Conservation (phyloP, 2,888 invertebrate genomes). For the Stictocephala bisonia region DNA sequence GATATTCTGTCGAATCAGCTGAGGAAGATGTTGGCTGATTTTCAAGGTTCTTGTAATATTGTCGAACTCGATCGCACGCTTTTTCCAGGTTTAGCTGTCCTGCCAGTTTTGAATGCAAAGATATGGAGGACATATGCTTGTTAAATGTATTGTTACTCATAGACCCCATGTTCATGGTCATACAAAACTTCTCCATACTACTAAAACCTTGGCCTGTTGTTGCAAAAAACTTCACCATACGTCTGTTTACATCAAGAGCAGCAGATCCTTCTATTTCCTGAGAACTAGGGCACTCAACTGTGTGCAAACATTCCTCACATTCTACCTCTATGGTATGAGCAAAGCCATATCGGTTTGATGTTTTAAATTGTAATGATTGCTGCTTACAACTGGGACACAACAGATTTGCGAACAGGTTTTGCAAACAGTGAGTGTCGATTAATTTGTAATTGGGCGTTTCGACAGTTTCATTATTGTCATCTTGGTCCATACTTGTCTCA, state of each 20-base stretch:
- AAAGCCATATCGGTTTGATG: not conserved
- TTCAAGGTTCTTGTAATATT: not conserved
- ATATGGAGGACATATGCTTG: not conserved
- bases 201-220: not conserved
- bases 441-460: slow-evolving; percentile 7
- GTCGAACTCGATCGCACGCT: not conserved
- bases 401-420: not conserved
- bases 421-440: slow-evolving; percentile 14
- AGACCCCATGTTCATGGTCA: slow-evolving; percentile 12
- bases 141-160: not conserved
- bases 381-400: not conserved
- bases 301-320: not conserved
- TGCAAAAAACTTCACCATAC: slow-evolving; percentile 2
- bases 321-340: not conserved
- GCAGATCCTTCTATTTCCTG: too few species aligned
- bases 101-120: too few species aligned
- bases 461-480: too few species aligned
- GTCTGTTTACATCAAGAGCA: slow-evolving; percentile 14
- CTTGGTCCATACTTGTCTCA: too few species aligned
- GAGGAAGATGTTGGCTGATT: too few species aligned
- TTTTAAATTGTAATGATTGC: not conserved
- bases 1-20: not conserved
- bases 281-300: too few species aligned
- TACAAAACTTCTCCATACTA: slow-evolving; percentile 1
- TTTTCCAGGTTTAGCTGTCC: not conserved